Evolutionary conservation across 2,888 invertebrate genomes (phyloP).

Genomic region (Sphaeridia pumilis): DNA sequence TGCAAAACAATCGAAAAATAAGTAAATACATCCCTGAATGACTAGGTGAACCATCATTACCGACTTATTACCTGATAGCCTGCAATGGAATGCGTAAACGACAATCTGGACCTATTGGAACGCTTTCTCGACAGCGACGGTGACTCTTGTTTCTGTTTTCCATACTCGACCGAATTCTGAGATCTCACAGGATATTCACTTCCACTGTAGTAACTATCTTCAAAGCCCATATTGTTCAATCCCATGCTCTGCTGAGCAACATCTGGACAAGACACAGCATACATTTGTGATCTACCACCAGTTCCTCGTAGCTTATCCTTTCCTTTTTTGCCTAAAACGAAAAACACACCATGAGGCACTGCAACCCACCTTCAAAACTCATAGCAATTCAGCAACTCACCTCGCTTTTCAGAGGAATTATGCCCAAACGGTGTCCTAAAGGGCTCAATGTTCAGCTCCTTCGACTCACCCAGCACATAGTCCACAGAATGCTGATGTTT

Average conservation of each 20-base stretch:
- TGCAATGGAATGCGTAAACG: neutral
- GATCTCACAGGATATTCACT: neutral
- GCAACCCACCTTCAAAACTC: neutral
- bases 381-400: neutral
- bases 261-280: constrained; percentile 34
- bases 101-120: neutral
- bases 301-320: neutral
- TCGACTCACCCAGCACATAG: neutral
- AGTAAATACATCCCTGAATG: neutral
- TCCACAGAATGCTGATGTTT: constrained; percentile 13
- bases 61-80: neutral
- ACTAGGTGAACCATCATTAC: neutral
- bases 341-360: constrained; percentile 1
- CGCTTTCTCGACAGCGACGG: neutral
- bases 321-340: constrained; percentile 17
- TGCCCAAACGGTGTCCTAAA: constrained; percentile 6
- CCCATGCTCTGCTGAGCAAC: constrained; percentile 20
- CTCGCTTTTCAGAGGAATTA: constrained; percentile 12
- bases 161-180: neutral
- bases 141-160: neutral
- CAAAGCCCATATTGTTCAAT: neutral
- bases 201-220: neutral
- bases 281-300: constrained; percentile 22
- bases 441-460: constrained; percentile 7
- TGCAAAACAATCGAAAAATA: neutral